Percentiles rank a stretch among this genome's conserved stretches.
These are phyloP conservation scores for Catocala nupta DNA, from an alignment of 2,888 invertebrate species.

Conservation along the genomic window DNA sequence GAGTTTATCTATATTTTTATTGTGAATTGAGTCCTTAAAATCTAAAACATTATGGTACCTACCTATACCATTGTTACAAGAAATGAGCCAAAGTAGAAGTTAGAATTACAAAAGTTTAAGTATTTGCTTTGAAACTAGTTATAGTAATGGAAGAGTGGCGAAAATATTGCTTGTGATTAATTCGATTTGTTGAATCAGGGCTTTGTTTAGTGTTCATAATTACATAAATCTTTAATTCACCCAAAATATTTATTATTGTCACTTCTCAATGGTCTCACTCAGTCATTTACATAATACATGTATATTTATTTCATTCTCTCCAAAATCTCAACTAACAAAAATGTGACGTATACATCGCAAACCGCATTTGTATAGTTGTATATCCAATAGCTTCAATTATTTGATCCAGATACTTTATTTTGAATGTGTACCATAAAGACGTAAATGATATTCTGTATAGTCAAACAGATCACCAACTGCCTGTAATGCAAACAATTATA, in stretches of 20 bases:
- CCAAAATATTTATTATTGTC: constrained; percentile 43
- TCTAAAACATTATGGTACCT: constrained; percentile 73
- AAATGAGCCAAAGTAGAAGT: constrained; percentile 52
- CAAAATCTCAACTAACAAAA: constrained; percentile 50
- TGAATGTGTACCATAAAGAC: constrained; percentile 71
- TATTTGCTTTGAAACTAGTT: constrained; percentile 14
- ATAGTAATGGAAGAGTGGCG: background rate
- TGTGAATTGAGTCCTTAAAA: constrained; percentile 74
- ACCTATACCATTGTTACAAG: constrained; percentile 61
- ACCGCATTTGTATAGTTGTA: constrained; percentile 48
- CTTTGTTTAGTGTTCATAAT: constrained; percentile 6
- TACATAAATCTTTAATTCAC: constrained; percentile 18
- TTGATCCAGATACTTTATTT: constrained; percentile 74
- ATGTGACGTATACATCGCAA: constrained; percentile 45
- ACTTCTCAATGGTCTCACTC: constrained; percentile 54
- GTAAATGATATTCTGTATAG: constrained; percentile 75
- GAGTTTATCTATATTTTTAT: constrained; percentile 75
- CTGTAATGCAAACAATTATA: constrained; percentile 84
- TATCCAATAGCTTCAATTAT: constrained; percentile 68
- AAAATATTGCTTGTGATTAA: background rate
- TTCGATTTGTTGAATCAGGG: background rate
- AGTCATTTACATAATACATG: constrained; percentile 47
- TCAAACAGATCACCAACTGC: constrained; percentile 86
- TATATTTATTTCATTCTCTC: constrained; percentile 35
- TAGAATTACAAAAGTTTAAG: constrained; percentile 35